Percentiles rank a stretch among this genome's conserved stretches.
Evolutionary conservation across 2,113 vertebrate genomes (phyloP).

Genomic region (Tachysurus vachellii): DNA sequence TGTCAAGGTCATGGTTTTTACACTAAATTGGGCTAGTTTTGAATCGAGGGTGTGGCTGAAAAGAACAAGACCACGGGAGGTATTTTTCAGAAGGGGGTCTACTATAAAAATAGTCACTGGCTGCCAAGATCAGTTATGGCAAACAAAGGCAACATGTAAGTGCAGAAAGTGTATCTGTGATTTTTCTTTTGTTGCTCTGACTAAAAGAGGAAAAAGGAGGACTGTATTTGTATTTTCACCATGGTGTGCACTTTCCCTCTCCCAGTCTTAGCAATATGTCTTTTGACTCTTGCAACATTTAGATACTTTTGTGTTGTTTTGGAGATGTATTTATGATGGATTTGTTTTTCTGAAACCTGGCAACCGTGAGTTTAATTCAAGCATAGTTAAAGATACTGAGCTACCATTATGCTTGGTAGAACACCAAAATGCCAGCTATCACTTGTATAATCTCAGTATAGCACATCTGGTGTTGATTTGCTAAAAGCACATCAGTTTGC

Average conservation of each 20-base stretch:
- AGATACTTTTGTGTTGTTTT: not conserved
- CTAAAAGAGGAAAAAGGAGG: not conserved
- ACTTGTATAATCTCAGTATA: not conserved
- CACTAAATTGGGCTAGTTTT: not conserved
- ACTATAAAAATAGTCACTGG: not conserved
- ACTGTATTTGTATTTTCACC: not conserved
- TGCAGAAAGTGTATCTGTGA: not conserved
- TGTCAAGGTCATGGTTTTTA: not conserved
- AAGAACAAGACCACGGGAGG: not conserved
- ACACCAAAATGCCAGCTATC: not conserved
- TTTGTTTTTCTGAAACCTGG: too few relatives aligned
- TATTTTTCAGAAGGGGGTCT: too few relatives aligned
- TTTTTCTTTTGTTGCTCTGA: not conserved
- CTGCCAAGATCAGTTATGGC: not conserved
- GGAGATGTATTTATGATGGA: too few relatives aligned
- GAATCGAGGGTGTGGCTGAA: not conserved
- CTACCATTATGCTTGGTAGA: not conserved
- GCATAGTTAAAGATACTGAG: too few relatives aligned
- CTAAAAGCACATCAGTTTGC: not conserved
- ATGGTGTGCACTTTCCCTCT: not conserved
- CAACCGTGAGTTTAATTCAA: too few relatives aligned
- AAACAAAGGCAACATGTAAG: not conserved
- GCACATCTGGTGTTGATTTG: not conserved
- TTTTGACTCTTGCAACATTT: not conserved
- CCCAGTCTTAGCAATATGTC: not conserved